Evolutionary conservation across 2,888 invertebrate genomes (phyloP).

Genomic region (Diarsia rubi): DNA sequence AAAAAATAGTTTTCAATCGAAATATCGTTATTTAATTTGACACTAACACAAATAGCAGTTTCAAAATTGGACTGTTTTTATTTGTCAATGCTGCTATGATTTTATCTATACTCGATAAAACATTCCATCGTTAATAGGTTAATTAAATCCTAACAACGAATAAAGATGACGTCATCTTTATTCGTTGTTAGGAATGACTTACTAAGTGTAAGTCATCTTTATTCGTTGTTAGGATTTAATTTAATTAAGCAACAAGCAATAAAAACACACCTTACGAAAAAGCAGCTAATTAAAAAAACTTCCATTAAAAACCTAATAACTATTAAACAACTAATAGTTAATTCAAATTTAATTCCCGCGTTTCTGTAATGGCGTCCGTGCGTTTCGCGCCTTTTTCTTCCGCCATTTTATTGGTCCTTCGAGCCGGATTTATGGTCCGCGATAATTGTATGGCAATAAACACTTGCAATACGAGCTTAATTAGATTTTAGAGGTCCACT

Average conservation of each 20-base stretch:
- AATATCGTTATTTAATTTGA: too few relatives aligned
- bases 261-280: slow-evolving; percentile 26
- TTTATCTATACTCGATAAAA: too few relatives aligned
- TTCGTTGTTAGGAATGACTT: too few relatives aligned
- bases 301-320: slow-evolving; percentile 46
- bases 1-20: too few relatives aligned
- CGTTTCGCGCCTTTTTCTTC: slow-evolving; percentile 74
- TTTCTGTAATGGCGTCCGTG: slow-evolving; percentile 68
- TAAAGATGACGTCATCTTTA: too few relatives aligned
- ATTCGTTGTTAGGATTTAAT: too few relatives aligned
- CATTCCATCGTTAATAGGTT: too few relatives aligned
- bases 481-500: slow-evolving; percentile 76
- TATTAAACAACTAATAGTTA: slow-evolving; percentile 65
- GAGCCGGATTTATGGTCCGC: slow-evolving; percentile 79
- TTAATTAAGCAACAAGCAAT: not conserved
- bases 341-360: slow-evolving; percentile 59
- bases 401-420: slow-evolving; percentile 82
- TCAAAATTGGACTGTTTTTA: too few relatives aligned
- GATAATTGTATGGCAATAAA: slow-evolving; percentile 80
- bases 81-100: too few relatives aligned
- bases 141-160: too few relatives aligned
- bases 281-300: slow-evolving; percentile 34
- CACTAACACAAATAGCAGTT: too few relatives aligned
- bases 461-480: slow-evolving; percentile 80
- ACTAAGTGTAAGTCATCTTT: too few relatives aligned